A percentile compares a stretch with the other conserved stretches of the same genome.
Evolutionary conservation across 2,888 invertebrate species (phyloP).

Genomic region (Drosophila putrida): DNA sequence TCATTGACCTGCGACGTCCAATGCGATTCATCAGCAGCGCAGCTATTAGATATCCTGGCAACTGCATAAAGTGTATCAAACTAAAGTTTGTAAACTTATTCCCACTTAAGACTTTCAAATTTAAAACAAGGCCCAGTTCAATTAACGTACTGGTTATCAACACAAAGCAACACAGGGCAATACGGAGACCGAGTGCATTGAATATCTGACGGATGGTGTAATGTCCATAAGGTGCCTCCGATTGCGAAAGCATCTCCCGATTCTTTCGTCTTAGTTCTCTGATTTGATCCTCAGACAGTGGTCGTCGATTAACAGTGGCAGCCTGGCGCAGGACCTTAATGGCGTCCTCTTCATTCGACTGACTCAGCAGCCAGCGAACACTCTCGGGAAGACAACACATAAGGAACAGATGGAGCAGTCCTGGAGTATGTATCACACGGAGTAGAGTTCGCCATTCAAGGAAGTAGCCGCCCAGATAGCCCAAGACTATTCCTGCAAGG

Average conservation of each 20-base stretch:
- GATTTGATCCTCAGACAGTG: conserved; percentile 58
- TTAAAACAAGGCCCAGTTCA: conserved; percentile 91
- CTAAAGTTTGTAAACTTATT: conserved; percentile 92
- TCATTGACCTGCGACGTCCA: conserved; percentile 88
- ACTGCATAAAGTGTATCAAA: conserved; percentile 87
- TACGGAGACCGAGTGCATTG: conserved; percentile 64
- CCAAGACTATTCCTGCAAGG: not conserved
- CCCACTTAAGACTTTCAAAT: conserved; percentile 89
- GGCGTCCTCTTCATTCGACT: conserved; percentile 16
- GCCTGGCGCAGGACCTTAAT: conserved; percentile 87
- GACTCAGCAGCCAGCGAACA: conserved; percentile 13
- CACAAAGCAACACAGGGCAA: conserved; percentile 89
- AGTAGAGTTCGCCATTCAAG: conserved; percentile 19
- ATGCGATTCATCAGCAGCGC: conserved; percentile 88
- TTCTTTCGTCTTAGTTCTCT: conserved; percentile 57
- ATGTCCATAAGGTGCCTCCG: conserved; percentile 31
- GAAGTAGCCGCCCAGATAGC: not conserved
- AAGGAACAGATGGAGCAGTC: not conserved
- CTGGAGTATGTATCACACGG: conserved; percentile 4
- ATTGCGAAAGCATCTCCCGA: conserved; percentile 44
- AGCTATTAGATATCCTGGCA: conserved; percentile 89
- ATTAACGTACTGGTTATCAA: conserved; percentile 92
- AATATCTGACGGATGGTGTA: conserved; percentile 63
- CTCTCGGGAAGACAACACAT: conserved; percentile 8
- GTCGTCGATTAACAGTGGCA: conserved; percentile 87